Conservation (phyloP, 2,797 vertebrate species). For the Tangara arthus region DNA sequence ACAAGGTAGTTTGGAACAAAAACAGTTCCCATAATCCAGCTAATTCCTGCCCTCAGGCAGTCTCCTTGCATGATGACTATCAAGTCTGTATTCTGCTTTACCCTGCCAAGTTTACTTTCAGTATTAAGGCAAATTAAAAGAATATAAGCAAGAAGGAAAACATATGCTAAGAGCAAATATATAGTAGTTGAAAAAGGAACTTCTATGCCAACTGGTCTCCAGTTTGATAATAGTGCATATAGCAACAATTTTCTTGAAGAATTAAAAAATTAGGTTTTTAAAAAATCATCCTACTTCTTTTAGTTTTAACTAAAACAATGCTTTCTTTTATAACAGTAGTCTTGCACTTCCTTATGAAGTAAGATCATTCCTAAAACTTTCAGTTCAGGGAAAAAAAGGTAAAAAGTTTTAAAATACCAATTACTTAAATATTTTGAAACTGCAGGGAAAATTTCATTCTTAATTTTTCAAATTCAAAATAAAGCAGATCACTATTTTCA, state of each 20-base stretch:
- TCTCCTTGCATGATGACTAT: not conserved
- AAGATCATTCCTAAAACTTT: not conserved
- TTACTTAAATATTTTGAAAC: not conserved
- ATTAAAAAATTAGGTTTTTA: not conserved
- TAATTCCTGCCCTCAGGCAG: not conserved
- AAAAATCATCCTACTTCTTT: not conserved
- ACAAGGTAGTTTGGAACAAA: not conserved
- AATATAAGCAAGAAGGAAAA: not conserved
- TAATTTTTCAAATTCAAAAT: not conserved
- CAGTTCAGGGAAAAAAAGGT: not conserved
- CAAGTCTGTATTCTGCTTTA: not conserved
- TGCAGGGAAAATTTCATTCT: not conserved
- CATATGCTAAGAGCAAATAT: not conserved
- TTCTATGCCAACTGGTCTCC: not conserved
- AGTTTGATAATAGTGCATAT: not conserved
- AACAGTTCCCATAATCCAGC: not conserved
- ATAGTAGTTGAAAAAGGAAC: not conserved
- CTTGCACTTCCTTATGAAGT: not conserved
- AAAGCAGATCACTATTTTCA: not conserved
- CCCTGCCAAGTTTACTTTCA: not conserved
- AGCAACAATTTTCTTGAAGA: not conserved
- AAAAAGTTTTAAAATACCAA: not conserved
- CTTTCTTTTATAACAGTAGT: not conserved
- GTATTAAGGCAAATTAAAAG: not conserved
- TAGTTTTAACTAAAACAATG: not conserved